A percentile compares a stretch with the other conserved stretches of the same genome.
These are phyloP conservation scores for Tor tambroides DNA, from an alignment of 2,113 vertebrate species.

Conservation along the genomic window DNA sequence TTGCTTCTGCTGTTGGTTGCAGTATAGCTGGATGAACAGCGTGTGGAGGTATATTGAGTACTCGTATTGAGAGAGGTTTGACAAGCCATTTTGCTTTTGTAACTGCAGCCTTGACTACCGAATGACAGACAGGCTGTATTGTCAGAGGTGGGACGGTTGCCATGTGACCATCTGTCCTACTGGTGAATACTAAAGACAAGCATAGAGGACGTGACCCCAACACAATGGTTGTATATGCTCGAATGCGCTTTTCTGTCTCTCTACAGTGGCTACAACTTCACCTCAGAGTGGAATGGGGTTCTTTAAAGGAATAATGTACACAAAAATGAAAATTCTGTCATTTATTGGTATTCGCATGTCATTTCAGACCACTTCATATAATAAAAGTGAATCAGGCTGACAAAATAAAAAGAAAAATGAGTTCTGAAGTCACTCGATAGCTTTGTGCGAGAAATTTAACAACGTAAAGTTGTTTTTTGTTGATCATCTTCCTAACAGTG, in stretches of 20 bases:
- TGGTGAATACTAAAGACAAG: constrained; percentile 2
- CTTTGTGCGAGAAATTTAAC: too few relatives aligned
- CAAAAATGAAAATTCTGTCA: not conserved
- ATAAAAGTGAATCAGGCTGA: too few relatives aligned
- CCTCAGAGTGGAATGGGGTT: not conserved
- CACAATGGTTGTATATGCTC: not conserved
- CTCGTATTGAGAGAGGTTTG: constrained; percentile 36
- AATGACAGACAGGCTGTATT: constrained; percentile 37
- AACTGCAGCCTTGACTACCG: constrained; percentile 36
- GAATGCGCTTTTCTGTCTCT: not conserved
- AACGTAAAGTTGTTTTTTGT: too few relatives aligned
- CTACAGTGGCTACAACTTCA: not conserved
- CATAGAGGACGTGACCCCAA: constrained; percentile 18
- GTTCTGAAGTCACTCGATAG: too few relatives aligned
- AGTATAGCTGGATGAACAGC: not conserved
- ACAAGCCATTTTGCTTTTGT: constrained; percentile 9
- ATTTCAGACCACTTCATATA: too few relatives aligned
- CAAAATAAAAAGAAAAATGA: too few relatives aligned
- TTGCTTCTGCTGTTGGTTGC: not conserved
- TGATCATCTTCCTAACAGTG: not conserved
- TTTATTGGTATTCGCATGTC: too few relatives aligned
- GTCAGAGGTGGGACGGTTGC: constrained; percentile 31
- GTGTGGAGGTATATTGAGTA: not conserved
- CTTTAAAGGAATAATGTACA: not conserved
- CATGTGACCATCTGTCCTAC: constrained; percentile 46